These are phyloP conservation scores for Pao palembangensis DNA, from an alignment of 2,113 vertebrate genomes.

Conservation along the genomic window DNA sequence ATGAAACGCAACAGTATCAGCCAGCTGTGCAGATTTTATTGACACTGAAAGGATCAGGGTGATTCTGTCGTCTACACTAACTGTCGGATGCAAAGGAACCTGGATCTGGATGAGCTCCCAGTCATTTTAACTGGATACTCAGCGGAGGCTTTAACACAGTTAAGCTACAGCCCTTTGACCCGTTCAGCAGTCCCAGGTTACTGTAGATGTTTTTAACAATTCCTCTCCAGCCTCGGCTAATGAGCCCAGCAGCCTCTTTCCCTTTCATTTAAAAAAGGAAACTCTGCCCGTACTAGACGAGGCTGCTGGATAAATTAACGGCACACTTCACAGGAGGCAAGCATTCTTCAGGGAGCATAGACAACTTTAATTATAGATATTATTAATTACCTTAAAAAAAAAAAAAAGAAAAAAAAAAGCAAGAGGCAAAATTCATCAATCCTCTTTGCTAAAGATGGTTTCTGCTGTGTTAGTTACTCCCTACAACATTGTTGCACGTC, in stretches of 20 bases:
- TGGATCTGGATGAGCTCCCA: constrained; percentile 22
- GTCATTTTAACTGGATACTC: constrained; percentile 26
- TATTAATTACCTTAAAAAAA: constrained; percentile 68
- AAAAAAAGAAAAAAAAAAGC: no score
- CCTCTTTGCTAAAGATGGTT: not conserved
- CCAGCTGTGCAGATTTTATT: constrained; percentile 48
- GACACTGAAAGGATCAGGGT: constrained; percentile 43
- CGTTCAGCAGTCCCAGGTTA: constrained; percentile 47
- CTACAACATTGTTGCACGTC: not conserved
- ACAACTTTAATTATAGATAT: constrained; percentile 66
- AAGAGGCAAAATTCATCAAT: constrained; percentile 28
- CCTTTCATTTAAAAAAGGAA: constrained; percentile 62
- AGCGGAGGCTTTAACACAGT: constrained; percentile 36
- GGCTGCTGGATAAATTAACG: constrained; percentile 60
- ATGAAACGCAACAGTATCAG: constrained; percentile 33
- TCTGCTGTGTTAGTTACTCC: not conserved
- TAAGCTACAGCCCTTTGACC: constrained; percentile 45
- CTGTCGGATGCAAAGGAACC: constrained; percentile 40
- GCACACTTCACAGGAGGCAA: constrained; percentile 56
- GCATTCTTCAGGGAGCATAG: constrained; percentile 50
- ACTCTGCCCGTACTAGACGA: constrained; percentile 20
- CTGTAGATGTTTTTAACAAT: constrained; percentile 37
- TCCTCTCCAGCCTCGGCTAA: constrained; percentile 54
- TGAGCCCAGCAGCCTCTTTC: constrained; percentile 52
- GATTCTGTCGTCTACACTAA: constrained; percentile 27